Base-by-base conservation (phyloP, 2,797 vertebrate species). In the Melopsittacus undulatus region DNA sequence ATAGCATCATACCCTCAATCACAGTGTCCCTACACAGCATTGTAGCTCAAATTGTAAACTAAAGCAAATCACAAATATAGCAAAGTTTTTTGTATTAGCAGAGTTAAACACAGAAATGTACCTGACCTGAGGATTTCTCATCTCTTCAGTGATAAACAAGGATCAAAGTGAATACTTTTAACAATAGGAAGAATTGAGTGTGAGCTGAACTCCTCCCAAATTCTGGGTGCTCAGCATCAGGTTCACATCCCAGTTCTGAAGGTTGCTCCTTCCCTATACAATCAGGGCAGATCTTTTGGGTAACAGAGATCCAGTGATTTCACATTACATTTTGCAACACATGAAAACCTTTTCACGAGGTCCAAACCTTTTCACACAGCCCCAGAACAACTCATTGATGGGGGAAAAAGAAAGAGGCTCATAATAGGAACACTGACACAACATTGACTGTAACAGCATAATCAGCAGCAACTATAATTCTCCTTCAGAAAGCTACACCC, bases 401-500 rank as follows among this genome's bases (percentile, higher is more conserved):
- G 27, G 8, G 59, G 36, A 20, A 38, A 62, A 29, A 29, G 59
- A 22, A 2, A 34, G 2, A 62, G 27, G 38, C 61, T 21, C 11
- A 81, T 66, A 85, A 94, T 95, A 94, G 95, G 95, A 97, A 96
- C 36, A 92, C 72, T 96, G 95, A 96, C 95, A 94, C 75, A 75
- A 92, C 92, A 86, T 76, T 95, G 95, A 95, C 90, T 75, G 93
- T 95, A 96, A 96, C 14, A 93, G 87, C 89, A 38, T 15, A 69
- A 95, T 92, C 95, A 95, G 95, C 94, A 95, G 83, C 83, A 91
- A 93, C 79, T 74, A 27, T 91, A 94, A 91, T 90, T 95, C 90
- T 85, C 83, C 88, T 94, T 94, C 92, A 90, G 77, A 88, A 87
- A 59, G 75, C 66, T 74, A 81, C 83, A 75, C 95, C 95, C 90